These are phyloP conservation scores for Taeniopygia guttata DNA, from an alignment of 2,797 vertebrate species.

Conservation along the genomic window DNA sequence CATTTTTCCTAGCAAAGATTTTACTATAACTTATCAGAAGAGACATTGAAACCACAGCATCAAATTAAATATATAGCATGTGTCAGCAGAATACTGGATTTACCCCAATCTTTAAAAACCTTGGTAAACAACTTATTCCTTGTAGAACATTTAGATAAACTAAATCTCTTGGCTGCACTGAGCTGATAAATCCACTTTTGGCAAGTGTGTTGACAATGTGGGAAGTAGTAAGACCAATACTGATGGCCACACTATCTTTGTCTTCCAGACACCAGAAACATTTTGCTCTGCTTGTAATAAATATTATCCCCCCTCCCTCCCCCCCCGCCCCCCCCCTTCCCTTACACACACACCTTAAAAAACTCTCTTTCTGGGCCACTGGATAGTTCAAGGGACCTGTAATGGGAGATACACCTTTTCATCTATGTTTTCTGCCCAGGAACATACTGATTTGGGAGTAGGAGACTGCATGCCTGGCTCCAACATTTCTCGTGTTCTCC, in stretches of 20 bases:
- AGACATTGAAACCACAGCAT: conserved; percentile 61
- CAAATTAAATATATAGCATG: conserved; percentile 68
- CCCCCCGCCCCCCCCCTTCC: too few relatives aligned
- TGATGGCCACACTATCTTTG: not conserved
- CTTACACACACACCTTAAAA: too few relatives aligned
- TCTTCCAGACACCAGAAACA: conserved; percentile 37
- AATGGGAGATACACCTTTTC: not conserved
- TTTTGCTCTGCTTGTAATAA: not conserved
- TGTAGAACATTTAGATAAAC: conserved; percentile 58
- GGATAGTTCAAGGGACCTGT: not conserved
- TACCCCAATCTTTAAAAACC: conserved; percentile 56
- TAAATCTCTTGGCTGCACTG: conserved; percentile 38
- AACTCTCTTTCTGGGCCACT: not conserved
- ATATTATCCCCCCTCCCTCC: not conserved
- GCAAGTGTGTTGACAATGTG: conserved; percentile 48
- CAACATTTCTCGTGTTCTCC: not conserved
- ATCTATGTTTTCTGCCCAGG: not conserved
- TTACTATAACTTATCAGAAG: conserved; percentile 64
- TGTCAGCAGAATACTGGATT: conserved; percentile 60
- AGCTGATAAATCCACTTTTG: conserved; percentile 54
- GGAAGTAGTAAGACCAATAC: conserved; percentile 12
- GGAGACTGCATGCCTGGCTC: not conserved
- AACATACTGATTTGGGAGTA: not conserved
- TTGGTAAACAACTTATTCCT: conserved; percentile 64
- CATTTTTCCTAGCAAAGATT: conserved; percentile 55